These are phyloP conservation scores for Fratercula arctica DNA, from an alignment of 2,797 vertebrate species.

Conservation along the genomic window DNA sequence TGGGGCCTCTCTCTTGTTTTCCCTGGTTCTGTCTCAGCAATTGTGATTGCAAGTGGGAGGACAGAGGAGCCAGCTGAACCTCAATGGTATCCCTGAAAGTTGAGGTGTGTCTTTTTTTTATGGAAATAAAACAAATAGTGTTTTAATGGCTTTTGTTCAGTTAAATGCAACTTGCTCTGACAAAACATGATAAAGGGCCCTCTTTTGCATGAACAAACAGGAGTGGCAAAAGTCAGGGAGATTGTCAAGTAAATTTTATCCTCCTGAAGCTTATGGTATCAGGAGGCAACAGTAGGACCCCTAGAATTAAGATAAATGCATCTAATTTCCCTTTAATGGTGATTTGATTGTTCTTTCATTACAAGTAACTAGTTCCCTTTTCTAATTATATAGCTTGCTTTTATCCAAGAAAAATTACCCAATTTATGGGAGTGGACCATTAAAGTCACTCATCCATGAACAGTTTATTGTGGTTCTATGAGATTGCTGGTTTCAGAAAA, in stretches of 20 bases:
- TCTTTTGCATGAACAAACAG: not conserved
- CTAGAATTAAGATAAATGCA: slow-evolving; percentile 50
- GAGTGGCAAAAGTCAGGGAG: not conserved
- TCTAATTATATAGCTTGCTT: slow-evolving; percentile 50
- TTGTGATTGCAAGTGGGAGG: not conserved
- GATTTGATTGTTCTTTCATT: slow-evolving; percentile 58
- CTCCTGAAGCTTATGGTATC: not conserved
- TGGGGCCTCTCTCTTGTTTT: not conserved
- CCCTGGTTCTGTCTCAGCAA: not conserved
- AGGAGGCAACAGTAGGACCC: not conserved
- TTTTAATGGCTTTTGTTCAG: slow-evolving; percentile 1
- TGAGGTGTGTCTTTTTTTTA: not conserved
- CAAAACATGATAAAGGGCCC: not conserved
- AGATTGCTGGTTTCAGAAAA: not conserved
- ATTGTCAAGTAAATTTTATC: slow-evolving; percentile 8
- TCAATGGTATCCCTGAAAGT: not conserved
- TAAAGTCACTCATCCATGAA: slow-evolving; percentile 11
- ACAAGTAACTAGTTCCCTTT: slow-evolving; percentile 48
- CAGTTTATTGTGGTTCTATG: slow-evolving; percentile 4
- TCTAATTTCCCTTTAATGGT: slow-evolving; percentile 35
- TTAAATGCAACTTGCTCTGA: not conserved
- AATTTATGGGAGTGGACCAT: not conserved
- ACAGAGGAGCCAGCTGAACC: not conserved
- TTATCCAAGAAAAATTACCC: slow-evolving; percentile 38
- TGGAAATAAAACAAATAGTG: not conserved